These are phyloP conservation scores for Gallinago media DNA, from an alignment of 2,113 vertebrate species.

Conservation along the genomic window DNA sequence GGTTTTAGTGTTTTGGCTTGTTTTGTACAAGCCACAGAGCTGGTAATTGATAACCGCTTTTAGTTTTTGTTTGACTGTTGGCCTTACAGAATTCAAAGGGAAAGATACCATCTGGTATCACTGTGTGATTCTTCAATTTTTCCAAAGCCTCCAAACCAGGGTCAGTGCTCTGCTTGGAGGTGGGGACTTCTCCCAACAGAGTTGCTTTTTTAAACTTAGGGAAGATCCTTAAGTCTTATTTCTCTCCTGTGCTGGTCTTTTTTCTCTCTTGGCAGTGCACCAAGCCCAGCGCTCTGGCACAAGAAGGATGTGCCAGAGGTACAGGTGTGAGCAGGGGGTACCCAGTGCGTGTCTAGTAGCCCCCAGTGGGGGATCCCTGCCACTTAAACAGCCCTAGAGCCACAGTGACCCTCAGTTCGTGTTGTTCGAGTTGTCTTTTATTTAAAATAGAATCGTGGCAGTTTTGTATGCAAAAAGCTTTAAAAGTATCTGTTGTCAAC, in stretches of 20 bases:
- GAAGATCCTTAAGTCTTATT: neutral
- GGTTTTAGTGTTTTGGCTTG: neutral
- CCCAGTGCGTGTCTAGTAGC: neutral
- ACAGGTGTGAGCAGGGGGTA: neutral
- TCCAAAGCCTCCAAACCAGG: neutral
- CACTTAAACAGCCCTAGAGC: neutral
- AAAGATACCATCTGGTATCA: neutral
- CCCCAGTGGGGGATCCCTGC: neutral
- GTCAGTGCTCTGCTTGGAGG: neutral
- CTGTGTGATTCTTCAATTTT: neutral
- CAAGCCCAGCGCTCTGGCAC: neutral
- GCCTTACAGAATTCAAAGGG: neutral
- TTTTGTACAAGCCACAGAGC: neutral
- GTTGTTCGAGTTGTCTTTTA: neutral
- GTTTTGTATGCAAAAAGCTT: neutral
- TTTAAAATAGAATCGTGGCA: neutral
- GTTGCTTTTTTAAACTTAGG: neutral
- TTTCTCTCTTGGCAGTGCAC: neutral
- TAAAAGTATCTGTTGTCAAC: neutral
- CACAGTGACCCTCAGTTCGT: fast-evolving
- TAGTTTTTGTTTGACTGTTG: neutral
- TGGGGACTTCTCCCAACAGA: neutral
- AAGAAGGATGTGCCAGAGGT: neutral
- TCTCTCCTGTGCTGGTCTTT: neutral
- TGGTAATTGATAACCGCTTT: neutral